Percentiles rank a stretch among this genome's conserved stretches.
These are phyloP conservation scores for Drosophila pseudotakahashii DNA, from an alignment of 2,888 invertebrate species.

Conservation along the genomic window DNA sequence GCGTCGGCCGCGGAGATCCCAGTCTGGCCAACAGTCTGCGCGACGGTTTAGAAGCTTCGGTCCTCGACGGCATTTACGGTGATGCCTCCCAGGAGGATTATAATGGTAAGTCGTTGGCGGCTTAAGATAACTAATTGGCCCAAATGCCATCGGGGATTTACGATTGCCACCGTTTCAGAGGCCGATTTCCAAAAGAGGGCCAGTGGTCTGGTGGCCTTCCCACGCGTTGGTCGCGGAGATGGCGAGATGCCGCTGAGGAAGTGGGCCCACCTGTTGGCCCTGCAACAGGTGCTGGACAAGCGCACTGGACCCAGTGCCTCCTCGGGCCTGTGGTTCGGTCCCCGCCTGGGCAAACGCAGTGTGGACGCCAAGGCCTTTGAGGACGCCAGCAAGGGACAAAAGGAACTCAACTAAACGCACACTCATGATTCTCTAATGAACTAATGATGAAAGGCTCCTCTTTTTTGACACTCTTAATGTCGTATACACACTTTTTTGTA, in stretches of 20 bases:
- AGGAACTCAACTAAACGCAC: constrained; percentile 59
- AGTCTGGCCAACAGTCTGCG: constrained; percentile 71
- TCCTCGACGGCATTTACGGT: constrained; percentile 83
- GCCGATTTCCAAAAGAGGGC: constrained; percentile 82
- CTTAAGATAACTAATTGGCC: constrained; percentile 22
- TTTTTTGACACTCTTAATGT: constrained; percentile 5
- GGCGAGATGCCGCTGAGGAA: constrained; percentile 75
- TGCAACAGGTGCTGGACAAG: constrained; percentile 82
- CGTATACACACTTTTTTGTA: constrained; percentile 22
- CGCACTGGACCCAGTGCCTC: constrained; percentile 83
- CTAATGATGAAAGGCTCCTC: constrained; percentile 6
- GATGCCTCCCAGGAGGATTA: constrained; percentile 84
- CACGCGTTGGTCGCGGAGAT: constrained; percentile 84
- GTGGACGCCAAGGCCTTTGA: constrained; percentile 61
- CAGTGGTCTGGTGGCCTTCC: constrained; percentile 84
- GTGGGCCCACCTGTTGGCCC: constrained; percentile 81
- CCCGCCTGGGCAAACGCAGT: constrained; percentile 86
- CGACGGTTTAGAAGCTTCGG: constrained; percentile 56
- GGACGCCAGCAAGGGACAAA: constrained; percentile 52
- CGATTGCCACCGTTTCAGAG: not conserved
- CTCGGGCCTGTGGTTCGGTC: constrained; percentile 89
- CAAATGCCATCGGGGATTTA: constrained; percentile 13
- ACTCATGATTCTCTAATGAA: too few species aligned
- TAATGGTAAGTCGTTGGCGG: constrained; percentile 33
- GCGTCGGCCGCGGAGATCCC: constrained; percentile 86